Percentiles rank a stretch among this genome's conserved stretches.
Conservation (phyloP, 1,140 invertebrate species). For the Penaeus vannamei region DNA sequence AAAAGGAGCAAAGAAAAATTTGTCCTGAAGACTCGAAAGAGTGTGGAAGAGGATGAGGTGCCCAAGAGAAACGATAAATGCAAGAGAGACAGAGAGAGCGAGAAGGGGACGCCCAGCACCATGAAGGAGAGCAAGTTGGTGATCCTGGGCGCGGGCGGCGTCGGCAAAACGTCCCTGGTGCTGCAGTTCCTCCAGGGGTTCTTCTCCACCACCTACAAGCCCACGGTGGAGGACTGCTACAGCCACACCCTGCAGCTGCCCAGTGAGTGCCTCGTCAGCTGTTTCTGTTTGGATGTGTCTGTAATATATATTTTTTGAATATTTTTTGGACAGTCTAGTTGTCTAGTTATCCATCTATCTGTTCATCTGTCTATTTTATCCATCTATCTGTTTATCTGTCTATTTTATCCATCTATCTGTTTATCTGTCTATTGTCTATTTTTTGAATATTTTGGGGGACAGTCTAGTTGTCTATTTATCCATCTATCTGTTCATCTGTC, state of each 20-base stretch:
- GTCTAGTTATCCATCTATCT: too few relatives aligned
- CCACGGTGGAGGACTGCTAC: constrained; percentile 71
- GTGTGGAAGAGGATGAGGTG: constrained; percentile 12
- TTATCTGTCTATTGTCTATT: too few relatives aligned
- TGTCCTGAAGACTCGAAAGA: background rate
- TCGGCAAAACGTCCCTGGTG: constrained; percentile 71
- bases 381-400: too few relatives aligned
- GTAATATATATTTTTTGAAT: background rate
- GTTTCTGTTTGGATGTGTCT: background rate
- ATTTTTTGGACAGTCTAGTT: too few relatives aligned
- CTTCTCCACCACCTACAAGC: constrained; percentile 70
- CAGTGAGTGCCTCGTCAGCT: constrained; percentile 64
- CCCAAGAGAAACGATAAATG: background rate
- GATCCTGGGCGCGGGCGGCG: constrained; percentile 70
- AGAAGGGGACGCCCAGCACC: background rate
- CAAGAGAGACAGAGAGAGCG: background rate
- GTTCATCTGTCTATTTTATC: too few relatives aligned
- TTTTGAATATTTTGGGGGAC: too few relatives aligned
- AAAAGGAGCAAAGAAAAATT: constrained; percentile 30
- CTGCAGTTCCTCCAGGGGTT: constrained; percentile 70
- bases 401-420: too few relatives aligned
- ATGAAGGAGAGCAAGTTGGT: constrained; percentile 70
- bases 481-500: too few relatives aligned
- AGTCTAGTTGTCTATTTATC: too few relatives aligned
- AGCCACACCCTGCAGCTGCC: constrained; percentile 70